Evolutionary conservation across 2,113 vertebrate species (phyloP), one percentile per base, ranked within the genome.

Genomic region (Coregonus clupeaformis): DNA sequence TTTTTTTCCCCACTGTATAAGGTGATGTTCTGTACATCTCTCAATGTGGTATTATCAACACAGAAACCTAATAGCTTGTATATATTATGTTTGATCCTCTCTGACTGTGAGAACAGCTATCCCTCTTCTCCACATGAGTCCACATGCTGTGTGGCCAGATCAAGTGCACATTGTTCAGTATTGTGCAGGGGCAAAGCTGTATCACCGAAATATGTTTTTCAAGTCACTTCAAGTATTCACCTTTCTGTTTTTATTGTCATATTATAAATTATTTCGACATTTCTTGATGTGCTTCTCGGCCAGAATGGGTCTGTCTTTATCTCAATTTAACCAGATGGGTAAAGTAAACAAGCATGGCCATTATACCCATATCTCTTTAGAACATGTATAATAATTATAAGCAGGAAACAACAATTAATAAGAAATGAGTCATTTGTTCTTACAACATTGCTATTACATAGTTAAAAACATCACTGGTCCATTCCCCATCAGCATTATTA

Each of bases 291-390:
- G 47, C 47, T 49, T 16, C 47, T 16, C 47, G 14, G 47, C 47
- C 47, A 49, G 79, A n/a, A 57, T 60, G 75, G 78, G 73, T 75
- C 78, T 68, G 25, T 74, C 36, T 20, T 36, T 9, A 36, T 27
- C 9, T 88, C 79, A 85, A 89, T n/a, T 85, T 85, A 76, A 81
- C 82, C 89, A 90, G 87, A 85, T 89, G 89, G 81, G 80, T 87
- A 22, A 87, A 80, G 72, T 68, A 79, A 88, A 91, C 77, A 90
- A 90, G 87, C 71, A 90, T 81, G 85, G 80, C 75, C 70, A 27
- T 27, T 22, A 32, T 4, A 27, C n/a, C 45, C 16, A 24, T 22
- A 29, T 29, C 63, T 18, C 16, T 52, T 4, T 18, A 52, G 4
- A 14, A 18, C 49, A 52, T 49, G 14, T 49, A 3, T 3, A 49